Evolutionary conservation across 2,113 vertebrate species (phyloP), one percentile per base, ranked within the genome.

Genomic region (Indicator maculatus): DNA sequence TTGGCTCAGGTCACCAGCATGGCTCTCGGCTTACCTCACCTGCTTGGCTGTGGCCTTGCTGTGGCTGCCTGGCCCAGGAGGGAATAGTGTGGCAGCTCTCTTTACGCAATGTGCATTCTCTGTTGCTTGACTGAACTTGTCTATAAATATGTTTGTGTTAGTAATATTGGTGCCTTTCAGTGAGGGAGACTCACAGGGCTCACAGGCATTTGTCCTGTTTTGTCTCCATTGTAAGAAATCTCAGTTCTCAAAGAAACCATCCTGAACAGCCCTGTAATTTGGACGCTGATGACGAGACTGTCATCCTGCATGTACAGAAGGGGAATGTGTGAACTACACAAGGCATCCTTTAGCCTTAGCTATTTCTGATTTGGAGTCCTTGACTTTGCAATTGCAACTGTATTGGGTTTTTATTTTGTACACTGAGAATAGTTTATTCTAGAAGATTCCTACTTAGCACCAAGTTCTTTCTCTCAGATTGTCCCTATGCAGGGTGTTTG

Each of bases 101-200:
- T 55, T 93, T 90, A 6, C 3, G 0, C 90, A 95, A 78, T 8
- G 0, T 3, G 2, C 18, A 0, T 63, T 28, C 52, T 44, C 44
- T 23, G n/a, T 6, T 83, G 88, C 94, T 65, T 94, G 95, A 95
- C 90, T 65, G 72, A 58, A 55, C 95, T 94, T 95, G 95, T 18
- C 90, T 56, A 2, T 31, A 17, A 58, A 76, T 45, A 55, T 83
- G 74, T 60, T 1, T 8, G 60, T 33, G 44, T 93, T 41, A 24
- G 72, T 89, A 77, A 28, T 70, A 21, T 52, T 28, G 47, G 33
- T 83, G 72, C 72, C 86, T 94, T 41, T 75, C 79, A 39, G 88
- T 0, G 0, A 72, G 76, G 72, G 72, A 78, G 47, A 31, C 56
- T 53, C 33, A 16, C 0, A 0, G 67, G 28, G 87, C 65, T 83